Base-by-base conservation (phyloP, 1,140 invertebrate genomes). In the Bicyclus anynana region DNA sequence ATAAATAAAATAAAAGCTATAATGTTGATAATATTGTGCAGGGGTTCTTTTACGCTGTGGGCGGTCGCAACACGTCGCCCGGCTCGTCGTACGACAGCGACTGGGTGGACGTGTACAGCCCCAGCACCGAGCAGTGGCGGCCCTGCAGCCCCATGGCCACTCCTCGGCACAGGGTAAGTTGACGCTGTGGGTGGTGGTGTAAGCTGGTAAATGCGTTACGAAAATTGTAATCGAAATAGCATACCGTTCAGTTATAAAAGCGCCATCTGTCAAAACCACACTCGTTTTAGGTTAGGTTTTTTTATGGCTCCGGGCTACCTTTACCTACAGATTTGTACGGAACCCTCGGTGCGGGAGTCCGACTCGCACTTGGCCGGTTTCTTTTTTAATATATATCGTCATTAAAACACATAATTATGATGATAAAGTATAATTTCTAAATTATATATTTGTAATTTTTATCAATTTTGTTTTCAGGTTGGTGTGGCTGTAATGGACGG, bases 401-500 rank as follows among this genome's bases (percentile, higher is more conserved):
- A n/a, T n/a, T 23, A 23, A 23, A 4, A 23, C 23, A 4, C 7
- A 4, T 7, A 23, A 23, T 2, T 7, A 2, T 23, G 2, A 23
- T 23, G 2, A 7, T 23, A 2, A 37, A 23, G 7, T 23, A 7
- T 33, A 12, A 3, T 33, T 33, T 3, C n/a, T 12, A 7, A 3
- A 3, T 33, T 33, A 12, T 33, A 6, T 33, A 1, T 10, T 3
- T n/a, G 3, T 33, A 1, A 4, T 3, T 12, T 17, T 40, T 13
- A 2, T 40, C 3, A 2, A 17, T 40, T 13, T 5, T 35, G 4
- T 5, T 17, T 4, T 16, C 53, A 88, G 87, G 86, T 97, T 4
- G 96, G 96, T 13, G 95, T 97, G 13, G 95, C 95, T n/a, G 95
- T 96, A 10, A 95, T 98, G 92, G 96, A 98, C 80, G 95, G 94